Evolutionary conservation across 2,888 invertebrate genomes (phyloP).

Genomic region (Dione vanillae): DNA sequence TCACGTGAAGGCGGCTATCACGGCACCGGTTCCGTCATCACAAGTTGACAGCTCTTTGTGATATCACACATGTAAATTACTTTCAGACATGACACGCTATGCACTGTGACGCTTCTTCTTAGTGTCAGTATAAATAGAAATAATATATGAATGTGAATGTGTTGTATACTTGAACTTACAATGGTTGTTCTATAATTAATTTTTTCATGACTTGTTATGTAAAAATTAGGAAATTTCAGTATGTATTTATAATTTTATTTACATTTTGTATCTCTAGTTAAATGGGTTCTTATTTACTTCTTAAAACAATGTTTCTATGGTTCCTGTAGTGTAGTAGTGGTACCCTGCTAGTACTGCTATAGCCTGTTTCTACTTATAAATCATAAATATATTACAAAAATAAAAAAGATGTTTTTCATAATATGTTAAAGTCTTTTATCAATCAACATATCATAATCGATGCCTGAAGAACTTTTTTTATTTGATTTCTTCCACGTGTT

Average conservation of each 20-base stretch:
- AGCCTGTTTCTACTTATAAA: too few relatives aligned
- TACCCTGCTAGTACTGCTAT: too few relatives aligned
- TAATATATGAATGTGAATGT: not conserved
- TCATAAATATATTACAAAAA: not conserved
- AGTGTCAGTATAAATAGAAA: conserved; percentile 5
- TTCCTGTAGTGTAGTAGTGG: too few relatives aligned
- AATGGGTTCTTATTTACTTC: too few relatives aligned
- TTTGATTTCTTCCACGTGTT: conserved; percentile 1
- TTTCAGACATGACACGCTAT: conserved; percentile 23
- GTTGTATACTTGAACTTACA: not conserved
- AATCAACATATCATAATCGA: not conserved
- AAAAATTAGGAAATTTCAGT: too few relatives aligned
- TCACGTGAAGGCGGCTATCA: conserved; percentile 23
- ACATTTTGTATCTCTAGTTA: too few relatives aligned
- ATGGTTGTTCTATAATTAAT: not conserved
- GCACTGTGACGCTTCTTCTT: conserved; percentile 6
- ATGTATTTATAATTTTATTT: too few relatives aligned
- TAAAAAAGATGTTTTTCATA: not conserved
- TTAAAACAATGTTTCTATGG: too few relatives aligned
- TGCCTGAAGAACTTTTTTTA: not conserved
- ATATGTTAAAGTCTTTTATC: not conserved
- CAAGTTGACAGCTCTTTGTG: conserved; percentile 35
- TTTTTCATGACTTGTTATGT: too few relatives aligned
- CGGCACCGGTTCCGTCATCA: conserved; percentile 29
- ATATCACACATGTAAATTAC: conserved; percentile 33